Evolutionary conservation across 2,113 vertebrate genomes (phyloP), one percentile per base, ranked within the genome.

Genomic region (Gasterosteus aculeatus): DNA sequence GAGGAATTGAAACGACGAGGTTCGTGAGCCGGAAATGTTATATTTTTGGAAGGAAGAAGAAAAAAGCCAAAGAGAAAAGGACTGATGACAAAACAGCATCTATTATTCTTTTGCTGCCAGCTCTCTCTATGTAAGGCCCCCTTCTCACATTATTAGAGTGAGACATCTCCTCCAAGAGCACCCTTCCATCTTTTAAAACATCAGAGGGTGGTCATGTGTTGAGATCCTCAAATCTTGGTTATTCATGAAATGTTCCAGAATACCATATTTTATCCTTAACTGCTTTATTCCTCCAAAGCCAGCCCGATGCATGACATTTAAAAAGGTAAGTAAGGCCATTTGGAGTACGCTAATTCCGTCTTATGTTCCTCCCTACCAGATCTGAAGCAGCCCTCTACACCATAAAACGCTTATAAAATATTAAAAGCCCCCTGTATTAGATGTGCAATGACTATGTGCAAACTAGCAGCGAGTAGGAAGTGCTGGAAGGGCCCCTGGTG

Each of bases 241-340:
- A 92, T 93, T 92, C 92, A 93, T 91, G 89, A 93, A 90, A 92
- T 89, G 88, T 90, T 90, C 85, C 89, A 91, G 88, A 93, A 91
- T 87, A 84, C 84, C 87, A 81, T 88, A 85, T 91, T 89, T 87
- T 83, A 82, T 78, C 85, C 86, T 89, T 89, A 90, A 91, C 90
- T 82, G 90, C 88, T 92, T 88, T 88, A 87, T 88, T 88, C 89
- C 83, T 90, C 85, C 75, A 91, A 91, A 93, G 91, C 89, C 87
- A 54, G 81, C 87, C 89, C 84, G 78, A 88, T 90, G 92, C 88
- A 90, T 95, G 94, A 94, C 93, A 94, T 94, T 94, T 94, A 93
- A 94, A 94, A 94, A 94, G 92, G 89, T 92, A 94, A 92, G 90
- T 91, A 91, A 92, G 93, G 93, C 92, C 90, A 91, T 93, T 94